Percentiles rank a stretch among this genome's conserved stretches.
Conservation (phyloP, 2,113 vertebrate genomes). For the Podarcis raffonei region DNA sequence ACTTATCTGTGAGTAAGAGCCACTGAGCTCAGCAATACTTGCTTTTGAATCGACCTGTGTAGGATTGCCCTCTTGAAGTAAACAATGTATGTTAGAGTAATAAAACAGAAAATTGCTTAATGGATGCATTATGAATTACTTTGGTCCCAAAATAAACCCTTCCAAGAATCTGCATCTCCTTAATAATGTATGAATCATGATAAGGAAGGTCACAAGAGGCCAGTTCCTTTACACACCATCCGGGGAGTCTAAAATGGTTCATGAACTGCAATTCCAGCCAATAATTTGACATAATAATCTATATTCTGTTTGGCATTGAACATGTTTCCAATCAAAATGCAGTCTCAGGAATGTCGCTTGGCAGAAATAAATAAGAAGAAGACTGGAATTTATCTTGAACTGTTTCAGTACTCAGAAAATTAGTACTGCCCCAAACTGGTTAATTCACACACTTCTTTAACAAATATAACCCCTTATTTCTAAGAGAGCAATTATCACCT, state of each 20-base stretch:
- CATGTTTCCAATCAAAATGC: not conserved
- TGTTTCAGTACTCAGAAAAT: not conserved
- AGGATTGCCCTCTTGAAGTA: not conserved
- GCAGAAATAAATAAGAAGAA: not conserved
- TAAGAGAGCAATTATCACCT: not conserved
- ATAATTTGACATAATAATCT: conserved; percentile 5
- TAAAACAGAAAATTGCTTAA: not conserved
- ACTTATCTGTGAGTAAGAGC: too few relatives aligned
- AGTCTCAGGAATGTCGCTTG: not conserved
- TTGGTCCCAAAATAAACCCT: not conserved
- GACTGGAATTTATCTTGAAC: not conserved
- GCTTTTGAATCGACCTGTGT: too few relatives aligned
- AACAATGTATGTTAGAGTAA: not conserved
- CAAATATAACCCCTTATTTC: not conserved
- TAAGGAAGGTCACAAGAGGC: not conserved
- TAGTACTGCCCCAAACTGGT: not conserved
- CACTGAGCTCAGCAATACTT: too few relatives aligned
- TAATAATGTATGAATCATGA: not conserved
- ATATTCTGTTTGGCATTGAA: not conserved
- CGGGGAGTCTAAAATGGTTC: not conserved
- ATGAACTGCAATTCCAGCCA: not conserved
- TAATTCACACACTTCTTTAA: not conserved
- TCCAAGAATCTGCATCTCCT: not conserved
- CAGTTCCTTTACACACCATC: not conserved
- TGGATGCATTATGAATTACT: not conserved